Evolutionary conservation across 2,797 vertebrate species (phyloP).

Genomic region (Bradypodion pumilum): DNA sequence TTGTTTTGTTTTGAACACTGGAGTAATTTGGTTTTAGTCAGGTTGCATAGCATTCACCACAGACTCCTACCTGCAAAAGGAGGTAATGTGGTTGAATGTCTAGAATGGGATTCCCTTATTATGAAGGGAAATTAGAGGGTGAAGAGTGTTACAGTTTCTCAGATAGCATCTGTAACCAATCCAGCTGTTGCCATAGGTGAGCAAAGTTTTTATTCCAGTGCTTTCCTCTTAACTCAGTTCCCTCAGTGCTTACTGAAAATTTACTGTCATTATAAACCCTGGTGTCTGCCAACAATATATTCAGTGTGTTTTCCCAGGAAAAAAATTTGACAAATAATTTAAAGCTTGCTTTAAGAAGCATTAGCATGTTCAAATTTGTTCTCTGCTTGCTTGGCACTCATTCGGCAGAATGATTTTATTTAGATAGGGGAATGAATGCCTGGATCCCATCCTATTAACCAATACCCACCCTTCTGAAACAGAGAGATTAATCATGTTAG

Average conservation of each 20-base stretch:
- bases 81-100: too few species aligned
- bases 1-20: too few species aligned
- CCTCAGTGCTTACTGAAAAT: neutral
- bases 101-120: too few species aligned
- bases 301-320: slow-evolving; percentile 48
- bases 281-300: neutral
- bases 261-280: slow-evolving; percentile 41
- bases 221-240: neutral
- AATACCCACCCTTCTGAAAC: neutral
- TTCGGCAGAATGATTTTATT: slow-evolving; percentile 57
- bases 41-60: too few species aligned
- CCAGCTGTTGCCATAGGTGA: neutral
- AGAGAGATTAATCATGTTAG: neutral
- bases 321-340: slow-evolving; percentile 56
- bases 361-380: slow-evolving; percentile 57
- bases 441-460: neutral
- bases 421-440: slow-evolving; percentile 40
- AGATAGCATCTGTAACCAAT: neutral
- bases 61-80: too few species aligned
- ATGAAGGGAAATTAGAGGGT: neutral
- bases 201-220: neutral
- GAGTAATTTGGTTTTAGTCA: too few species aligned
- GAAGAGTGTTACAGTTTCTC: neutral
- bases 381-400: slow-evolving; percentile 48
- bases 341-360: slow-evolving; percentile 47